Evolutionary conservation across 2,888 invertebrate genomes (phyloP).

Genomic region (Mermis nigrescens): DNA sequence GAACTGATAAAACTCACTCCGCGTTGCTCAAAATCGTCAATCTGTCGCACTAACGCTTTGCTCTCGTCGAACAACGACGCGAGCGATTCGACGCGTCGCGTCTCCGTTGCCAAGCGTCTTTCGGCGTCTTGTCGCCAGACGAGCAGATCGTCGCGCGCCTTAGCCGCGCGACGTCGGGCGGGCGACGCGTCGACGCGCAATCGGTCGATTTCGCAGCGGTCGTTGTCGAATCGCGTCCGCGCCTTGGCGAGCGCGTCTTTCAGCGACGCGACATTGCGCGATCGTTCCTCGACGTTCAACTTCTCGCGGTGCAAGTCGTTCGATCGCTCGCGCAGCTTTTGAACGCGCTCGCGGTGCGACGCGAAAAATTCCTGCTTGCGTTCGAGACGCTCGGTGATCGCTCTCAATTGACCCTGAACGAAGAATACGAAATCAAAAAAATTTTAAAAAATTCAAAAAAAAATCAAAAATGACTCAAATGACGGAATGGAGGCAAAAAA

Average conservation of each 20-base stretch:
- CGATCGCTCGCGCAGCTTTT: background rate
- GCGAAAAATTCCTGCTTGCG: background rate
- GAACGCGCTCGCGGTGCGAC: background rate
- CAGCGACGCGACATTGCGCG: background rate
- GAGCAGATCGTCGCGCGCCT: background rate
- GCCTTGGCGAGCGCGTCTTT: no score
- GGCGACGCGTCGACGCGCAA: background rate
- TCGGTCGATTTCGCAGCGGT: slow-evolving; percentile 16
- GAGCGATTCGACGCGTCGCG: no score
- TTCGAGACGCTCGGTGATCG: background rate
- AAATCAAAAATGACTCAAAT: no score
- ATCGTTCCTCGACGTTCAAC: background rate
- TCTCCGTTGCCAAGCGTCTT: no score
- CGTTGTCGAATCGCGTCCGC: background rate
- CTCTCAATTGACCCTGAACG: background rate
- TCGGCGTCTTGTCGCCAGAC: background rate
- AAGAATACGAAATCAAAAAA: background rate
- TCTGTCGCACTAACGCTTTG: background rate
- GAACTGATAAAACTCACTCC: no score
- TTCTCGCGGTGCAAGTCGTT: background rate
- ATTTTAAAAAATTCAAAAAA: no score
- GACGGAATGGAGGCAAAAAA: no score
- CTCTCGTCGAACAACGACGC: background rate
- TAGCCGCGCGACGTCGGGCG: background rate
- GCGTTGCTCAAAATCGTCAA: background rate